Percentiles rank a stretch among this genome's conserved stretches.
These are phyloP conservation scores for Neosilurus hyrtlii DNA, from an alignment of 2,797 vertebrate species.

Conservation along the genomic window DNA sequence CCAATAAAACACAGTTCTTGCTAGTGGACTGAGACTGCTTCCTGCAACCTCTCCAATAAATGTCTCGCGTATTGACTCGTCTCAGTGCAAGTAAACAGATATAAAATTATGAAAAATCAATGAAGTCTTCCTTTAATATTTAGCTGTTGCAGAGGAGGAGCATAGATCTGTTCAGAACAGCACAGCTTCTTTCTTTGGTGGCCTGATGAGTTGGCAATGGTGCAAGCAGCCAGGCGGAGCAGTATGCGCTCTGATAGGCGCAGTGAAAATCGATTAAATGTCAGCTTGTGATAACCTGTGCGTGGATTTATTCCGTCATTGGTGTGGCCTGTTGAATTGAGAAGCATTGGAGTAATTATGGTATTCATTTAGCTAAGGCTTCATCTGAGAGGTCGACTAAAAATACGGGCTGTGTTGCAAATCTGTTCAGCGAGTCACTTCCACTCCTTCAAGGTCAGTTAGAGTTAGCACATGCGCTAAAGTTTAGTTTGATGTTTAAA, in stretches of 20 bases:
- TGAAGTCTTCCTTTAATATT: constrained; percentile 16
- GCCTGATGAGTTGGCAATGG: constrained; percentile 43
- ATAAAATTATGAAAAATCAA: constrained; percentile 29
- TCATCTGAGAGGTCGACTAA: constrained; percentile 27
- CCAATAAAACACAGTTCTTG: not conserved
- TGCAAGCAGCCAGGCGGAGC: constrained; percentile 40
- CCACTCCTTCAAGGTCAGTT: constrained; percentile 25
- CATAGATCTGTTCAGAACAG: constrained; percentile 19
- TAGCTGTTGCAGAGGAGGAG: not conserved
- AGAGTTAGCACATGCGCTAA: not conserved
- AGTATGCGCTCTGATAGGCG: constrained; percentile 30
- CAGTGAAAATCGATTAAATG: constrained; percentile 50
- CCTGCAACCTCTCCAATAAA: constrained; percentile 18
- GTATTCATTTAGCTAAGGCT: constrained; percentile 40
- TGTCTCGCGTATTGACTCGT: not conserved
- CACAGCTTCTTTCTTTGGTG: not conserved
- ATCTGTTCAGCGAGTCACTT: constrained; percentile 18
- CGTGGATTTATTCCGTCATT: constrained; percentile 54
- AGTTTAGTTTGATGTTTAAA: not conserved
- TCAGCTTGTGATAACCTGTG: constrained; percentile 48
- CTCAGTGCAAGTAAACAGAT: constrained; percentile 3
- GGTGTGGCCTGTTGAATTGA: constrained; percentile 45
- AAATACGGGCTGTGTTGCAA: constrained; percentile 37
- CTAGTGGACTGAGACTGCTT: not conserved
- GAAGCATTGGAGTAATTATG: constrained; percentile 50